These are phyloP conservation scores for Heteractis magnifica DNA, from an alignment of 92 coral and sea anemone genomes.

Conservation along the genomic window DNA sequence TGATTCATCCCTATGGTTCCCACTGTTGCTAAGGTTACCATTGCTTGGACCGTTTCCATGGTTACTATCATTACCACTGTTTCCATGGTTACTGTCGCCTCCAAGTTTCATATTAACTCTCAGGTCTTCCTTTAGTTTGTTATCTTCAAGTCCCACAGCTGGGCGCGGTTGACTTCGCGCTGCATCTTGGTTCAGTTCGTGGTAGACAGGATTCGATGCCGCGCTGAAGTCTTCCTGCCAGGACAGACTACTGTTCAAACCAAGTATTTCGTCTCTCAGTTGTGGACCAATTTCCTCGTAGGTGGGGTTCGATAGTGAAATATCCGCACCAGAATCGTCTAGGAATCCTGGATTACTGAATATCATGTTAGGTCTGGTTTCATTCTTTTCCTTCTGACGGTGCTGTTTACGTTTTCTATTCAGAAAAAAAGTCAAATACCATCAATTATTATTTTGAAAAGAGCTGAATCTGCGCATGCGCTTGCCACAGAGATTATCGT, in stretches of 20 bases:
- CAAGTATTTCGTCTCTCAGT: neutral
- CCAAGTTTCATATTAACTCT: neutral
- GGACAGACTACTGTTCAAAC: neutral
- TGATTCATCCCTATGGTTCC: neutral
- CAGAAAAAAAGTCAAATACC: neutral
- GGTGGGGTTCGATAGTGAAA: neutral
- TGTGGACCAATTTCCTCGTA: conserved; percentile 16
- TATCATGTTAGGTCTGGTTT: neutral
- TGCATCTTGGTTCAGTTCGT: neutral
- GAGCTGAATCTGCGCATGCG: no score
- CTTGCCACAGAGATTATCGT: no score
- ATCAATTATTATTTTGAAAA: no score
- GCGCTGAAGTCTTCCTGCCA: conserved; percentile 1
- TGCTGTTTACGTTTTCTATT: neutral
- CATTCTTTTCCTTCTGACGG: neutral
- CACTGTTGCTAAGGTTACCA: neutral
- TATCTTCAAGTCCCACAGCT: neutral
- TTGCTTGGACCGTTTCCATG: neutral
- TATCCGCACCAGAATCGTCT: neutral
- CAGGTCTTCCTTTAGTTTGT: neutral
- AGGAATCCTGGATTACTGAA: neutral
- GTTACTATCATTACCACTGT: neutral
- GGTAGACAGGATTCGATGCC: neutral
- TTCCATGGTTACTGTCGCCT: neutral
- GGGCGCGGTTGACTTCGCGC: neutral